Base-by-base conservation (phyloP, 1,140 invertebrate genomes). In the Hycleus phaleratus region DNA sequence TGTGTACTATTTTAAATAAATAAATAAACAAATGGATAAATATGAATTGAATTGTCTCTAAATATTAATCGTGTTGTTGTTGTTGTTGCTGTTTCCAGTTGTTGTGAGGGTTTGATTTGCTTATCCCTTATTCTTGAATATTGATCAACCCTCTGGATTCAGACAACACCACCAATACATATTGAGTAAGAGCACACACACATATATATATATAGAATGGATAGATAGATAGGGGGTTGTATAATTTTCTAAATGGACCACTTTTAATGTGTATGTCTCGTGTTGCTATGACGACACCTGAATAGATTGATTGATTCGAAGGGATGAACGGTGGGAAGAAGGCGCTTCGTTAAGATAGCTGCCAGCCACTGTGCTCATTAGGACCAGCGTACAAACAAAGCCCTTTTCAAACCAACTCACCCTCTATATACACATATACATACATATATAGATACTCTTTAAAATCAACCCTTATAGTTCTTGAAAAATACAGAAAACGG, bases 161-260 rank as follows among this genome's bases (percentile, higher is more conserved):
- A 55, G 52, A 55, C 52, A 55, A 55, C 52, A 55, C 32, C 3
- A 32, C 32, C 32, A 32, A 32, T 32, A 32, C 32, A 32, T 32
- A 32, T 32, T 7, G 32, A 7, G 32, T 2, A 32, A 32, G 32
- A 32, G 7, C 32, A 32, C 32, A 32, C 32, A 32, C 32, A 32
- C 32, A 32, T 32, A 1, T 7, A 32, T 7, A 32, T 32, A 32
- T 4, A 32, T 32, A 4, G 32, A 18, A 18, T 44, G 18, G 18
- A 18, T 18, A 18, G 18, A 18, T 18, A 18, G 18, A 18, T 18
- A 18, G 32, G 40, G 32, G 48, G 46, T 46, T 50, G 47, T 61
- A 61, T 56, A 61, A 61, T 61, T 61, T 61, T 56, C 59, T 52
- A 61, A 61, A 61, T 61, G 59, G 59, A 61, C 54, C 50, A 57